phyloP scores from a whole-genome alignment of 2,113 vertebrate genomes.

The Myiozetetes cayanensis region DNA sequence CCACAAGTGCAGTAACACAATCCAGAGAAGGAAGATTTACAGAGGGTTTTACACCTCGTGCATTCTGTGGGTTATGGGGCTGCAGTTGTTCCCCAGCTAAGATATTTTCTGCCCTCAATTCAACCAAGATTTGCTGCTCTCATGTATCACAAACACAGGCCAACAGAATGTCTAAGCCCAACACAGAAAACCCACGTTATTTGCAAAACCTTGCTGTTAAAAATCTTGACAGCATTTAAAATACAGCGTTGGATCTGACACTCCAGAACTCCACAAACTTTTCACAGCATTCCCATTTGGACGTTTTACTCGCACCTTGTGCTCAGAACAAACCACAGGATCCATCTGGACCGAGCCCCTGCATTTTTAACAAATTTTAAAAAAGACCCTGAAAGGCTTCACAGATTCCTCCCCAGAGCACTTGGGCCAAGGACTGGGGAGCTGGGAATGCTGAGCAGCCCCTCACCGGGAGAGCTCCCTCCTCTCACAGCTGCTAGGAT shows the following conservation, averaged over 20 bases:
- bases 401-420: background rate
- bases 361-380: background rate
- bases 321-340: background rate
- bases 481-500: background rate
- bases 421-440: background rate
- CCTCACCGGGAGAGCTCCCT: background rate
- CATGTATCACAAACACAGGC: background rate
- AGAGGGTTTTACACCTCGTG: background rate
- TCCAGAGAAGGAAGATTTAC: background rate
- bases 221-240: background rate
- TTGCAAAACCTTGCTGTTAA: background rate
- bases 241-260: background rate
- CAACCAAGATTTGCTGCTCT: background rate
- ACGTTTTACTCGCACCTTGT: background rate
- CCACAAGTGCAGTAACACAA: background rate
- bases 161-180: background rate
- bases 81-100: background rate
- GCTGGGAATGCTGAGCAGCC: background rate
- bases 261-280: background rate
- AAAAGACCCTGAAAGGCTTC: background rate
- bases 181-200: background rate
- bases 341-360: background rate
- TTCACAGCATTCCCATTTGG: background rate
- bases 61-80: background rate
- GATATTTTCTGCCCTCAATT: background rate